Evolutionary conservation across 2,113 vertebrate genomes (phyloP).

Genomic region (Nicator chloris): DNA sequence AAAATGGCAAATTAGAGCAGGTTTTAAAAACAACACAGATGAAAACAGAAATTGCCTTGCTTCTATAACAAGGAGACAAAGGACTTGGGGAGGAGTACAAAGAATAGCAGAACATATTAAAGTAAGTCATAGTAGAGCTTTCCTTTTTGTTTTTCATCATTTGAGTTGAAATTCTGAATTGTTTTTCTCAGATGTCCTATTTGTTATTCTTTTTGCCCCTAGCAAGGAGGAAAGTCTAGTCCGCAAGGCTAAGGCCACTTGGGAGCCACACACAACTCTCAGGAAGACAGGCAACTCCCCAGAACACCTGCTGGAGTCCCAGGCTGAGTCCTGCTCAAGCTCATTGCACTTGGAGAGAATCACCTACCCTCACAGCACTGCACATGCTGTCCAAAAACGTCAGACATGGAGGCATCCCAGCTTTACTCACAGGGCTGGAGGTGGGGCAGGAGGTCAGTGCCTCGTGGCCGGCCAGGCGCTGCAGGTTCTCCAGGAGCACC

Average conservation of each 20-base stretch:
- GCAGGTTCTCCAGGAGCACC: slow-evolving; percentile 89
- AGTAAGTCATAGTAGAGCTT: background rate
- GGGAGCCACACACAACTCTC: background rate
- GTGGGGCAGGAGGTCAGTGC: slow-evolving; percentile 48
- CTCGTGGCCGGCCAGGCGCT: slow-evolving; percentile 77
- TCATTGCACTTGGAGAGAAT: background rate
- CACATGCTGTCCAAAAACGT: accelerated
- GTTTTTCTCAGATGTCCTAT: background rate
- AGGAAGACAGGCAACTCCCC: background rate
- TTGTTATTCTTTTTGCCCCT: background rate
- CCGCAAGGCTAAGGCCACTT: background rate
- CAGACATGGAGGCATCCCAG: background rate
- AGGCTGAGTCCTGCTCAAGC: background rate
- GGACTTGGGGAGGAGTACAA: background rate
- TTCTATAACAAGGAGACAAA: background rate
- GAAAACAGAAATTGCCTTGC: background rate
- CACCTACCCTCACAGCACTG: background rate
- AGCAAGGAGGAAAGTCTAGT: background rate
- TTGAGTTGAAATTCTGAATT: background rate
- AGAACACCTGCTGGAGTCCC: background rate
- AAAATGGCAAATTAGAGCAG: background rate
- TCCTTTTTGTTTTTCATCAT: background rate
- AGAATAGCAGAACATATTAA: background rate
- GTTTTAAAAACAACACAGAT: background rate
- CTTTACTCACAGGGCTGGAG: slow-evolving; percentile 74